Conservation (phyloP, 2,797 vertebrate genomes). For the Girardinus metallicus region DNA sequence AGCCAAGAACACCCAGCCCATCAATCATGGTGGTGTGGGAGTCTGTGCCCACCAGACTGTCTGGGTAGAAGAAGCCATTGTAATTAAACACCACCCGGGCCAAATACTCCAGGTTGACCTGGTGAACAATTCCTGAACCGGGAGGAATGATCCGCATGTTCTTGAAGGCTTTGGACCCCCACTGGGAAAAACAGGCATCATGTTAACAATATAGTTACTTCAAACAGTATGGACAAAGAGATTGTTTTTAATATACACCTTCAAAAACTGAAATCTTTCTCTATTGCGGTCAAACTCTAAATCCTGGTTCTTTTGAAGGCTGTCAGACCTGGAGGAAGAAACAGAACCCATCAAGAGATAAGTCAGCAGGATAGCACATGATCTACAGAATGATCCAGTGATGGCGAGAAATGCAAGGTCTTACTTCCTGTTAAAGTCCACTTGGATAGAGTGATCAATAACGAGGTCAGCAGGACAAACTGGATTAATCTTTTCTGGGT, state of each 20-base stretch:
- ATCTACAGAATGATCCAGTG: background rate
- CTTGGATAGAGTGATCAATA: slow-evolving; percentile 98
- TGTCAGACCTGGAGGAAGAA: slow-evolving; percentile 84
- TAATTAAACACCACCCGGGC: slow-evolving; percentile 93
- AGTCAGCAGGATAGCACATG: background rate
- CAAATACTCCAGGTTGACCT: slow-evolving; percentile 97
- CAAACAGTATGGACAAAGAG: fast-evolving
- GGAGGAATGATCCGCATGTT: slow-evolving; percentile 98
- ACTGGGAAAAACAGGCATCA: slow-evolving; percentile 74
- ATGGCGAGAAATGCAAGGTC: slow-evolving; percentile 23
- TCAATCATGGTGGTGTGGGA: slow-evolving; percentile 99
- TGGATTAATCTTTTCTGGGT: slow-evolving; percentile 96
- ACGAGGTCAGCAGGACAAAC: slow-evolving; percentile 95
- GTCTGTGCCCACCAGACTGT: slow-evolving; percentile 97
- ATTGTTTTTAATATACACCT: slow-evolving; percentile 76
- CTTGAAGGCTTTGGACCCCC: slow-evolving; percentile 96
- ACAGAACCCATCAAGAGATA: background rate
- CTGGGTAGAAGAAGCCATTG: slow-evolving; percentile 91
- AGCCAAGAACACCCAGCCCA: slow-evolving; percentile 94
- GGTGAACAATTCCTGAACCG: slow-evolving; percentile 96
- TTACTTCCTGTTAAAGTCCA: slow-evolving; percentile 96
- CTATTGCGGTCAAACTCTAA: slow-evolving; percentile 97
- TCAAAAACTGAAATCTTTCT: slow-evolving; percentile 97
- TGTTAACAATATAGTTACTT: background rate
- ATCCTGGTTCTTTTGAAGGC: slow-evolving; percentile 96